phyloP scores from a whole-genome alignment of 2,888 invertebrate species.

The Ganaspis brasiliensis region DNA sequence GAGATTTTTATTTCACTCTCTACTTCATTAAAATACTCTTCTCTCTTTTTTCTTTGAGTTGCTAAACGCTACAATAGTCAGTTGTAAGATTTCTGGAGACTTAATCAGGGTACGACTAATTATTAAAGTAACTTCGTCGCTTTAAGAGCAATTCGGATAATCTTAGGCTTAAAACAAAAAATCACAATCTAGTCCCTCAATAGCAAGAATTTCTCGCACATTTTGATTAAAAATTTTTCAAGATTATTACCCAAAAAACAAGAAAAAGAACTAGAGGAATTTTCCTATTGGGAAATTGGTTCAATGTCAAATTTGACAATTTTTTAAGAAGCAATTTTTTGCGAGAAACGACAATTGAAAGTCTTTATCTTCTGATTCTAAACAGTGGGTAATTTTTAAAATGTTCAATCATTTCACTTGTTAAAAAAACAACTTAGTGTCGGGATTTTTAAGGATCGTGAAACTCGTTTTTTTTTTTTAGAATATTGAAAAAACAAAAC shows the following conservation, averaged over 20 bases:
- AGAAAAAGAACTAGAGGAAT: not conserved
- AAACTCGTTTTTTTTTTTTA: not conserved
- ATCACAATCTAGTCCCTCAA: constrained; percentile 36
- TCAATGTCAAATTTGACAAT: not conserved
- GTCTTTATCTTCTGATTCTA: not conserved
- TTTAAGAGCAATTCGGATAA: constrained; percentile 31
- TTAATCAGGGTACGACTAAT: constrained; percentile 33
- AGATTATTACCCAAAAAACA: not conserved
- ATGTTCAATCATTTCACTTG: constrained; percentile 8
- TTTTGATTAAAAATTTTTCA: constrained; percentile 25
- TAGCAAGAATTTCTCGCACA: not conserved
- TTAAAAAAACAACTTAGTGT: constrained; percentile 10
- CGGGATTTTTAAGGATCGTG: not conserved
- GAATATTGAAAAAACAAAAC: too few relatives aligned
- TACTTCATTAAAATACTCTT: constrained; percentile 33
- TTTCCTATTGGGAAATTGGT: not conserved
- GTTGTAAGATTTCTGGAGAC: constrained; percentile 23
- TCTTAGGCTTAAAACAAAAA: constrained; percentile 21
- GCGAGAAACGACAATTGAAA: not conserved
- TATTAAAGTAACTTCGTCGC: constrained; percentile 23
- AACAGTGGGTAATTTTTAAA: not conserved
- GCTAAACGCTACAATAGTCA: constrained; percentile 32
- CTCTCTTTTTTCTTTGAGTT: constrained; percentile 38
- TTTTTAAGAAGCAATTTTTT: not conserved
- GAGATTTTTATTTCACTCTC: constrained; percentile 67